Conservation (phyloP, 2,797 vertebrate genomes). For the Rhinella marina region DNA sequence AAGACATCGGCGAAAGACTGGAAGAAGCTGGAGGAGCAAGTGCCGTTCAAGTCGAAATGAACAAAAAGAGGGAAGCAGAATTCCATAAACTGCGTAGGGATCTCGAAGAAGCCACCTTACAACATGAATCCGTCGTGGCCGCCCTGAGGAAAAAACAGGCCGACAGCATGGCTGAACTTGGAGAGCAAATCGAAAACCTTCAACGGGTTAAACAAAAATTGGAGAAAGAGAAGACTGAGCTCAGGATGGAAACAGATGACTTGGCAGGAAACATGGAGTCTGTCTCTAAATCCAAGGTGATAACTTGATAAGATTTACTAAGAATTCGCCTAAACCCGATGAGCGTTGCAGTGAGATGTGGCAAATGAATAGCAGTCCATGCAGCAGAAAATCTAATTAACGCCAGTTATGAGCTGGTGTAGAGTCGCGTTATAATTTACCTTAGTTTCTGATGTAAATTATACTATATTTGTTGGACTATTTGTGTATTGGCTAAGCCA, state of each 20-base stretch:
- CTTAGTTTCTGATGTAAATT: no score
- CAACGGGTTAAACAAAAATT: conserved; percentile 43
- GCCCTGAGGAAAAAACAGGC: conserved; percentile 32
- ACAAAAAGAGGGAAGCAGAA: conserved; percentile 60
- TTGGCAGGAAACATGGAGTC: conserved; percentile 41
- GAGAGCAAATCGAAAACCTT: conserved; percentile 37
- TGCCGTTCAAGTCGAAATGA: conserved; percentile 73
- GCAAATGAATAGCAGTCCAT: no score
- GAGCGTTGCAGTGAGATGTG: no score
- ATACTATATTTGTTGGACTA: no score
- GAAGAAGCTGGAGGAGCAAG: conserved; percentile 86
- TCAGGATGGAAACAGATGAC: conserved; percentile 35
- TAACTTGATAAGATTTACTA: neutral
- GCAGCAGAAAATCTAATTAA: no score
- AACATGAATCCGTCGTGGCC: neutral
- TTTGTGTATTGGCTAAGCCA: no score
- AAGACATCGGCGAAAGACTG: conserved; percentile 88
- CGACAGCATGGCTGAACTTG: conserved; percentile 22
- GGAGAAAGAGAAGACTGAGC: conserved; percentile 40
- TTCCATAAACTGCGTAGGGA: conserved; percentile 36
- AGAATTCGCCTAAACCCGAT: no score
- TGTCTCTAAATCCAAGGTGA: conserved; percentile 72
- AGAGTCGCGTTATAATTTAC: no score
- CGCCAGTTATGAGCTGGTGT: no score
- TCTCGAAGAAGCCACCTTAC: conserved; percentile 27